Base-by-base conservation (phyloP, 1,140 invertebrate genomes). In the Heliconius hermathena region DNA sequence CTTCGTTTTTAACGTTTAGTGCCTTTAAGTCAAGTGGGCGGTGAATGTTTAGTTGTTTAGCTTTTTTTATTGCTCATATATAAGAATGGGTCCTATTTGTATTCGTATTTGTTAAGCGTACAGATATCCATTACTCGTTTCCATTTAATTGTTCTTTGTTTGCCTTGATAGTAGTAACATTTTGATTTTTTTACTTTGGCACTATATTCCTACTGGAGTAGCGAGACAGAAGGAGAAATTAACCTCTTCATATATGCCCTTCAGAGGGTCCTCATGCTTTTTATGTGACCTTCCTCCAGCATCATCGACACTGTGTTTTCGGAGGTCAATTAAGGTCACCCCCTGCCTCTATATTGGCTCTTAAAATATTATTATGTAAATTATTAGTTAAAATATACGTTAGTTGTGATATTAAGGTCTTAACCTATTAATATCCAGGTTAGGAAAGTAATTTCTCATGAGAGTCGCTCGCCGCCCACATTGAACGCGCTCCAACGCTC, bases 21-120 rank as follows among this genome's bases (percentile, higher is more conserved):
- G 71, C 60, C 74, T 70, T 72, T 54, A 73, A 77, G 79, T 77
- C 57, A 79, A 76, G 81, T 79, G 73, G 73, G 75, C 72, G 72
- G 46, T 73, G 52, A 29, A 26, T 77, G 57, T 26, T 74, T 77
- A 54, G 73, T 70, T 77, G 13, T 70, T 71, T 36, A 36, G 16
- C 13, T 46, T 36, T 71, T 72, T 66, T 66, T 66, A 66, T 66
- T 8, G 38, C 71, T 72, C 20, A 72, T 71, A 36, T 26, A 72
- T 66, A 66, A 66, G 60, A 66, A 66, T 66, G 11, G 57, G 13
- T 13, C 26, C 13, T 29, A 66, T 66, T 66, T 26, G 60, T 66
- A 6, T 29, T 66, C 11, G 60, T 66, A 6, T 66, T 66, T 66
- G 13, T 66, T 66, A 29, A 66, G 26, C 22, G 60, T 66, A 29